phyloP scores from a whole-genome alignment of 2,797 vertebrate species.

The Epinephelus malabaricus region DNA sequence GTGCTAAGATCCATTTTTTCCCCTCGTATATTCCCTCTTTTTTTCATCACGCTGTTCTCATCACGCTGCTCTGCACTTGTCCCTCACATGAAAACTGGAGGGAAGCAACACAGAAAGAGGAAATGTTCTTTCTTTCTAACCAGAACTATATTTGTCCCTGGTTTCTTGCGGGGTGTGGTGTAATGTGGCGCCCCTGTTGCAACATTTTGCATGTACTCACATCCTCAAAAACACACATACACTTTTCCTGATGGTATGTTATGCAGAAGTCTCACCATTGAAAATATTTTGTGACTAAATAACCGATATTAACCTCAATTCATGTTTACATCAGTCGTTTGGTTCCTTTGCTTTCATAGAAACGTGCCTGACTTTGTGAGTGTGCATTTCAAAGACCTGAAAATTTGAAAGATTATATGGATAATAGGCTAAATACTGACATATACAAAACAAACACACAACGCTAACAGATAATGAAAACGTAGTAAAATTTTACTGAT shows the following conservation, averaged over 20 bases:
- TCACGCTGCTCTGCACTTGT: conserved; percentile 35
- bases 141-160: conserved; percentile 49
- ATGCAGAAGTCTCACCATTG: conserved; percentile 24
- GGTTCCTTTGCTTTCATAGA: neutral
- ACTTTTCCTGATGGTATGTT: conserved; percentile 40
- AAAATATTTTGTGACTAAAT: conserved; percentile 14
- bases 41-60: conserved; percentile 22
- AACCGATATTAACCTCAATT: conserved; percentile 27
- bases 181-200: conserved; percentile 51
- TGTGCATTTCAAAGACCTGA: too few species aligned
- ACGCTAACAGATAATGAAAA: neutral
- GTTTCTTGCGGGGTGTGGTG: conserved; percentile 53
- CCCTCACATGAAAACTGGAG: conserved; percentile 41
- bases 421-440: too few species aligned
- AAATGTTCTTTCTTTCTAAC: conserved; percentile 49
- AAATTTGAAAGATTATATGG: too few species aligned
- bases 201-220: conserved; percentile 46
- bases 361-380: too few species aligned
- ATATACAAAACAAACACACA: too few species aligned
- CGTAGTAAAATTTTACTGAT: neutral
- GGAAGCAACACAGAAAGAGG: conserved; percentile 65
- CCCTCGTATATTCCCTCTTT: conserved; percentile 19
- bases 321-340: neutral
- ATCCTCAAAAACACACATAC: conserved; percentile 64
- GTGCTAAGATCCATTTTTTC: conserved; percentile 49